Evolutionary conservation across 2,797 vertebrate species (phyloP).

Genomic region (Hylomyscus alleni): DNA sequence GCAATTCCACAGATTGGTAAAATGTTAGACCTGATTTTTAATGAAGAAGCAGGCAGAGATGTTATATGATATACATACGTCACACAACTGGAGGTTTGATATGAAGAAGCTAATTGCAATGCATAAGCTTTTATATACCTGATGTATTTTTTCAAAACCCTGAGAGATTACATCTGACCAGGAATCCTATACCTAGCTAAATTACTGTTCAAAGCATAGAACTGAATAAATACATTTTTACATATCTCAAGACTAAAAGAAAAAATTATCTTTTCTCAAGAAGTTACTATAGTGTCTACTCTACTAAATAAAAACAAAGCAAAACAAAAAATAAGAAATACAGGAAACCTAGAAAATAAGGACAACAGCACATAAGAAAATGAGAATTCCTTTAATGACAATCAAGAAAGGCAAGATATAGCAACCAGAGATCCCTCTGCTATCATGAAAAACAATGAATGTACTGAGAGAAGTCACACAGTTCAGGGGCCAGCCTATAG

Average conservation of each 20-base stretch:
- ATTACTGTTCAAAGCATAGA: constrained; percentile 42
- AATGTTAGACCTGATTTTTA: constrained; percentile 41
- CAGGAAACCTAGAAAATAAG: constrained; percentile 48
- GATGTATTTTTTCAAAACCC: constrained; percentile 33
- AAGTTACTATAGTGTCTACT: constrained; percentile 21
- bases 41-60: constrained; percentile 31
- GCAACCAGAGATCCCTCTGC: constrained; percentile 20
- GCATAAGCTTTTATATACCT: constrained; percentile 27
- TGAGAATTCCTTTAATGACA: constrained; percentile 19
- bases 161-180: constrained; percentile 12
- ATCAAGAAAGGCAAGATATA: neutral
- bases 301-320: constrained; percentile 27
- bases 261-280: neutral
- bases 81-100: constrained; percentile 17
- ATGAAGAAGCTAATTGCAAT: neutral
- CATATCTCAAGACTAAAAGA: constrained; percentile 6
- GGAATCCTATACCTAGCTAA: constrained; percentile 40
- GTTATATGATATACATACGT: neutral
- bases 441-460: constrained; percentile 51
- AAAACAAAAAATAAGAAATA: neutral
- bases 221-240: constrained; percentile 37
- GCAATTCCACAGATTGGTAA: constrained; percentile 13
- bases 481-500: neutral
- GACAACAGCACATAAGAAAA: constrained; percentile 35
- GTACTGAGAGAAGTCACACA: constrained; percentile 11